phyloP scores from a whole-genome alignment of 1,140 invertebrate genomes.

The Eumaeus atala region DNA sequence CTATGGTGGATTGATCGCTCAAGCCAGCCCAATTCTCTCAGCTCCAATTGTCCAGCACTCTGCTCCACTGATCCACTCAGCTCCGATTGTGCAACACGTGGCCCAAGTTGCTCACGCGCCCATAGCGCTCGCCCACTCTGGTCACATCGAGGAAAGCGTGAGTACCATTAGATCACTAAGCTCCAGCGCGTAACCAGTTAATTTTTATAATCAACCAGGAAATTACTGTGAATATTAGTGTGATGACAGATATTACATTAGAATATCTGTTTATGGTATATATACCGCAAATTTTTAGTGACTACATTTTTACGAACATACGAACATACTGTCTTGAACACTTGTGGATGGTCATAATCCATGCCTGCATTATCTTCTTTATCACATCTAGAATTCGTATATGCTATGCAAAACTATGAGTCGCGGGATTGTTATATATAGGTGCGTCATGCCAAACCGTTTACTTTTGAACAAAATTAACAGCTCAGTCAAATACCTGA shows the following conservation, averaged over 20 bases:
- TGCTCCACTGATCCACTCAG: slow-evolving; percentile 38
- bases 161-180: slow-evolving; percentile 28
- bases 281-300: no score
- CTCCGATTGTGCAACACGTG: slow-evolving; percentile 42
- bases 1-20: slow-evolving; percentile 33
- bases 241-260: slow-evolving; percentile 8
- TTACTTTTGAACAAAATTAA: no score
- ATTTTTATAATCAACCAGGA: slow-evolving; percentile 22
- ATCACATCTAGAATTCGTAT: no score
- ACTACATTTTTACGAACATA: no score
- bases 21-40: slow-evolving; percentile 31
- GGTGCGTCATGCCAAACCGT: no score
- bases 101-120: slow-evolving; percentile 28
- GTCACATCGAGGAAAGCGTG: slow-evolving; percentile 49
- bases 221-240: slow-evolving; percentile 14
- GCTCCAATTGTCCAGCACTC: slow-evolving; percentile 33
- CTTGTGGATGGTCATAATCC: no score
- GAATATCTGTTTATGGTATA: no score
- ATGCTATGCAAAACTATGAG: no score
- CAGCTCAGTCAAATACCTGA: no score
- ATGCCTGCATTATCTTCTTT: no score
- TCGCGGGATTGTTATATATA: no score
- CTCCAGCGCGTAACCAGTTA: slow-evolving; percentile 4
- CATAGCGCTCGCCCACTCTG: slow-evolving; percentile 34
- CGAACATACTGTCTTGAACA: no score